A percentile compares a stretch with the other conserved stretches of the same genome.
Evolutionary conservation across 2,113 vertebrate genomes (phyloP).

Genomic region (Pituophis catenifer): DNA sequence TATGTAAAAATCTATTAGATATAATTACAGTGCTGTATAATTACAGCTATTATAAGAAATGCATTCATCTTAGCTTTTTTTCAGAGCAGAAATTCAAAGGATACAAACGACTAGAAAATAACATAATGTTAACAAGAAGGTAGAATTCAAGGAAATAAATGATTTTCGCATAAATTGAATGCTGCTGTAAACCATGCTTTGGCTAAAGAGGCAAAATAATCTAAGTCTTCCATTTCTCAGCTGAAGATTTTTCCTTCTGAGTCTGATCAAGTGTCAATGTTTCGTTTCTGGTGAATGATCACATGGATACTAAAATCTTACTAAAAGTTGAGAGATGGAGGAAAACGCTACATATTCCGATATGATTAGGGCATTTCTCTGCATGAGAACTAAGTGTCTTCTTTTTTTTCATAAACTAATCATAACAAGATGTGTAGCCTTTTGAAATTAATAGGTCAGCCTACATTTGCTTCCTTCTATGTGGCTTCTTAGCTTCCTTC

Average conservation of each 20-base stretch:
- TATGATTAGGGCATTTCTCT: background rate
- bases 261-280: background rate
- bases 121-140: background rate
- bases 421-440: background rate
- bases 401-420: background rate
- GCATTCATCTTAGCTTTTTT: background rate
- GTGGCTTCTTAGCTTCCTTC: background rate
- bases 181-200: background rate
- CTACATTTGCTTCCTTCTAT: background rate
- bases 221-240: background rate
- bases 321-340: background rate
- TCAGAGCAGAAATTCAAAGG: background rate
- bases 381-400: background rate
- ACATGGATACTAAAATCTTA: background rate
- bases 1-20: background rate
- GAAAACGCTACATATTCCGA: background rate
- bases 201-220: background rate
- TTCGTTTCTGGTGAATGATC: background rate
- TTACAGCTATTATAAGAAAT: background rate
- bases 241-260: background rate
- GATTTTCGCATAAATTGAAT: background rate
- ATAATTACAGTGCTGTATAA: background rate
- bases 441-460: background rate
- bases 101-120: background rate
- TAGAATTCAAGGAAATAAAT: background rate